Evolutionary conservation across 2,888 invertebrate species (phyloP).

Genomic region (Cataglyphis livida): DNA sequence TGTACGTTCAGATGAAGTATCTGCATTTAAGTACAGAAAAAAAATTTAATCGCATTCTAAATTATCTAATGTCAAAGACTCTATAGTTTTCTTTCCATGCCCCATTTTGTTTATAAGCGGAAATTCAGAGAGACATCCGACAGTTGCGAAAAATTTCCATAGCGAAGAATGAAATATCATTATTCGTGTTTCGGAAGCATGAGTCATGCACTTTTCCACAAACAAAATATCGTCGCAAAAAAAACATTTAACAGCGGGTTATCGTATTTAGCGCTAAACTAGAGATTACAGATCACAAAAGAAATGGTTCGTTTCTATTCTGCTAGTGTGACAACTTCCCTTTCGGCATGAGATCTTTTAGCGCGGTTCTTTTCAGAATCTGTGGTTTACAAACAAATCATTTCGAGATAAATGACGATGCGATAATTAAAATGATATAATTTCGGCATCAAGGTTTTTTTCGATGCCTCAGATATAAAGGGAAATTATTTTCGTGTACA

Average conservation of each 20-base stretch:
- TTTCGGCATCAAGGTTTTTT: background rate
- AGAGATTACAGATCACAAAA: background rate
- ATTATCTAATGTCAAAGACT: background rate
- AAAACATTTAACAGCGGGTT: constrained; percentile 44
- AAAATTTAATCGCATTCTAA: background rate
- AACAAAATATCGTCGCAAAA: background rate
- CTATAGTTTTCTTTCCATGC: background rate
- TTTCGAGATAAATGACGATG: background rate
- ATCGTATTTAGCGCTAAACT: constrained; percentile 46
- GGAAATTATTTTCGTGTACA: too few species aligned
- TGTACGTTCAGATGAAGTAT: background rate
- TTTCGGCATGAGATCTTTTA: background rate
- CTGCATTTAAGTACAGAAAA: background rate
- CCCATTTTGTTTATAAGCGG: background rate
- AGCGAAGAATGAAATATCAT: background rate
- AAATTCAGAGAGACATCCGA: background rate
- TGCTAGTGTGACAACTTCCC: background rate
- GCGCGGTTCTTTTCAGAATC: background rate
- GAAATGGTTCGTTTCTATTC: too few species aligned
- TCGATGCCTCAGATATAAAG: background rate
- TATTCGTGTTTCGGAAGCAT: background rate
- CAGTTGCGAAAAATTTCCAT: background rate
- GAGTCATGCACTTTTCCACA: background rate
- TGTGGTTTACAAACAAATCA: background rate
- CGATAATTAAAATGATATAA: background rate